A percentile compares a stretch with the other conserved stretches of the same genome.
phyloP scores from a whole-genome alignment of 2,888 invertebrate species.

The Trichopoda pennipes region DNA sequence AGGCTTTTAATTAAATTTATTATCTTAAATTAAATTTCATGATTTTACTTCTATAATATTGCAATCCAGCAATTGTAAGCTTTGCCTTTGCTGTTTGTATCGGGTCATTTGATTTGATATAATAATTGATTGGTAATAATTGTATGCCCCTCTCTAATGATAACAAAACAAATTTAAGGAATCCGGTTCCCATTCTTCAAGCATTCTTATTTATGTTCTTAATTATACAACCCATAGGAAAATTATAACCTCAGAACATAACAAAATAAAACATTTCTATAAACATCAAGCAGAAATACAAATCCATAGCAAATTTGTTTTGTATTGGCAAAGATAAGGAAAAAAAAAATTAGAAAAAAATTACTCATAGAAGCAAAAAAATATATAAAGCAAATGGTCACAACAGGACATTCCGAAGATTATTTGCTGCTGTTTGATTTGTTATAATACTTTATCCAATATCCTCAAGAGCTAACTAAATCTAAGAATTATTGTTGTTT shows the following conservation, averaged over 20 bases:
- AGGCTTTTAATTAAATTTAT: too few species aligned
- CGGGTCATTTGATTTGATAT: constrained; percentile 39
- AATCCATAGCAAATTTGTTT: constrained; percentile 58
- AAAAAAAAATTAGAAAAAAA: constrained; percentile 40
- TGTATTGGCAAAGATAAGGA: constrained; percentile 32
- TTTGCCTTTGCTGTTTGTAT: background rate
- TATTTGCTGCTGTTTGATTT: constrained; percentile 65
- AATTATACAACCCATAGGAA: constrained; percentile 66
- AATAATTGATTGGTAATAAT: constrained; percentile 53
- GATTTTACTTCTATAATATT: too few species aligned
- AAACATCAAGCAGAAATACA: constrained; percentile 29
- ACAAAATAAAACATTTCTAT: constrained; percentile 47
- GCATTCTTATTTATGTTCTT: constrained; percentile 65
- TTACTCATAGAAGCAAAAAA: constrained; percentile 34
- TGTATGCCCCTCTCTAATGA: constrained; percentile 8
- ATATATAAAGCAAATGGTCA: constrained; percentile 61
- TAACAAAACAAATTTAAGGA: constrained; percentile 7
- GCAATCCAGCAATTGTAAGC: background rate
- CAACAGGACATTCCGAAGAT: constrained; percentile 65
- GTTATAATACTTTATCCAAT: constrained; percentile 62
- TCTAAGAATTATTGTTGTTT: constrained; percentile 50
- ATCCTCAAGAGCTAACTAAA: constrained; percentile 57
- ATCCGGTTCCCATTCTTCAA: constrained; percentile 9
- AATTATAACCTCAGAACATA: constrained; percentile 50
- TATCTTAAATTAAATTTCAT: too few species aligned